phyloP scores from a whole-genome alignment of 2,888 invertebrate genomes.

The Drosophila mimica region DNA sequence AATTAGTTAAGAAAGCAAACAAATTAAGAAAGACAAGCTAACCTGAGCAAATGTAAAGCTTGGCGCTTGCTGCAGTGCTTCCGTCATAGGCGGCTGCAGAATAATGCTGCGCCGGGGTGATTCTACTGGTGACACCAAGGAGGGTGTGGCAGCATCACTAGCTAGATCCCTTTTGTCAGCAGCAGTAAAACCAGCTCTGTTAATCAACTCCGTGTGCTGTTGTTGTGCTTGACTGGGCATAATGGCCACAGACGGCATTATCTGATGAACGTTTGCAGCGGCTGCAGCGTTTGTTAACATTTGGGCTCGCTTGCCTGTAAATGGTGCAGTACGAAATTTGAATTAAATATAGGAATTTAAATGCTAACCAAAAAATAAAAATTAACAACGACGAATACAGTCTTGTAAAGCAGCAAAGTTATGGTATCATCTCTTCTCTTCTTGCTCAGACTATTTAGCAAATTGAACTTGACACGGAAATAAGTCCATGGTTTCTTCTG shows the following conservation, averaged over 20 bases:
- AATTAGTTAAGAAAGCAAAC: not conserved
- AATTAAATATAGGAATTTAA: not conserved
- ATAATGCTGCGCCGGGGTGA: slow-evolving; percentile 86
- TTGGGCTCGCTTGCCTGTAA: slow-evolving; percentile 81
- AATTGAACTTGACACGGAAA: slow-evolving; percentile 48
- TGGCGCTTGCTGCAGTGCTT: slow-evolving; percentile 72
- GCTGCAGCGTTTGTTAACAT: slow-evolving; percentile 64
- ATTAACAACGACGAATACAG: not conserved
- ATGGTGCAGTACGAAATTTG: slow-evolving; percentile 14
- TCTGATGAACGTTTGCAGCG: slow-evolving; percentile 28
- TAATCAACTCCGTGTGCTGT: slow-evolving; percentile 15
- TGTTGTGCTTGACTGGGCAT: slow-evolving; percentile 47
- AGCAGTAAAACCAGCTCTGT: not conserved
- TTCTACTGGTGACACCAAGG: slow-evolving; percentile 65
- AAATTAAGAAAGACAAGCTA: slow-evolving; percentile 8
- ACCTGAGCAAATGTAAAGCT: slow-evolving; percentile 82
- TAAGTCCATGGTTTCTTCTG: slow-evolving; percentile 53
- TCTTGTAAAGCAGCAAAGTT: not conserved
- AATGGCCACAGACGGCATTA: slow-evolving; percentile 67
- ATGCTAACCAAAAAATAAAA: slow-evolving; percentile 7
- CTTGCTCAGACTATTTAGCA: slow-evolving; percentile 46
- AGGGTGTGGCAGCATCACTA: slow-evolving; percentile 26
- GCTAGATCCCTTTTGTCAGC: slow-evolving; percentile 1
- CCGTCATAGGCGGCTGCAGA: slow-evolving; percentile 86
- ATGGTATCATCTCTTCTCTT: slow-evolving; percentile 27